Evolutionary conservation across 2,888 invertebrate species (phyloP), one percentile per base, ranked within the genome.

Genomic region (Eucera pruinosa): DNA sequence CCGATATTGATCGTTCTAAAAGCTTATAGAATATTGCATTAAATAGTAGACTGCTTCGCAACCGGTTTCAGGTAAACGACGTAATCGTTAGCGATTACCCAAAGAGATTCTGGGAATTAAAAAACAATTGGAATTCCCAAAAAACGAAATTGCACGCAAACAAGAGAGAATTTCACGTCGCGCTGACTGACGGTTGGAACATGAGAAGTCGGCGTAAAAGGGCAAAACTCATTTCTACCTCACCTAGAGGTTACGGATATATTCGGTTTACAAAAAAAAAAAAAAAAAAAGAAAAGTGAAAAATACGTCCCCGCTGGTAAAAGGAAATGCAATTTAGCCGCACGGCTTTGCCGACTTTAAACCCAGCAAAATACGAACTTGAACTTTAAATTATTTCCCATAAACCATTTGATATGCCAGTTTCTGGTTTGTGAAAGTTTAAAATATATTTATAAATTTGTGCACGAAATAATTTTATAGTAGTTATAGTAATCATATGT

Each of bases 211-310:
- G n/a, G 15, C 23, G 41, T 48, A 36, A 23, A 70, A 47, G 55
- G 39, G 48, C 47, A 61, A 48, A 70, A 50, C 55, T 64, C 70
- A 33, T 70, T 64, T 64, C 43, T 41, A 39, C 30, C 18, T 48
- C 39, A 23, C 23, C 27, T 30, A 5, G 55, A 48, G 55, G 30
- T 64, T 70, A 23, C 23, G 48, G 27, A 47, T 39, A 39, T 64
- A n/a, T 62, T 55, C 41, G 54, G n/a, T n/a, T n/a, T n/a, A n/a
- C n/a, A n/a, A n/a, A n/a, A n/a, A n/a, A n/a, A n/a, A n/a, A n/a
- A n/a, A 39, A 33, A 36, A 55, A 64, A 47, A 39, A 36, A 25
- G 2, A n/a, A 4, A 9, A 5, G n/a, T n/a, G n/a, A 11, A n/a
- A n/a, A 4, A 58, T 9, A 36, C 11, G 33, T 45, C 13, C n/a